A percentile compares a stretch with the other conserved stretches of the same genome.
These are phyloP conservation scores for Rhinichthys klamathensis DNA, from an alignment of 2,113 vertebrate genomes.

Conservation along the genomic window DNA sequence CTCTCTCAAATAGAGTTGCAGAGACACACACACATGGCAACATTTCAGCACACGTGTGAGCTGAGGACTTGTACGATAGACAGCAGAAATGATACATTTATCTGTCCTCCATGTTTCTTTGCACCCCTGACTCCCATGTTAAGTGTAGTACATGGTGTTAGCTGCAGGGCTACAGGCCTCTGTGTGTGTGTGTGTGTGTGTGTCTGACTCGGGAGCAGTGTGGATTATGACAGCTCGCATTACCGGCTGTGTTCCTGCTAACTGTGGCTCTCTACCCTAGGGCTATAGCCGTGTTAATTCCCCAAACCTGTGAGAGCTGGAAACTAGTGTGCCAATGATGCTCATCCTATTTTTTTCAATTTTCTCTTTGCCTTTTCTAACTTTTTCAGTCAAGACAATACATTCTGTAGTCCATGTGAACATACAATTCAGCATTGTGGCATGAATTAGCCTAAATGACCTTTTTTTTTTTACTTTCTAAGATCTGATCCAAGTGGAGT, in stretches of 20 bases:
- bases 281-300: conserved; percentile 61
- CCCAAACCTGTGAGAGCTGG: conserved; percentile 54
- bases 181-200: conserved; percentile 15
- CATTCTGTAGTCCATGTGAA: background rate
- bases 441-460: background rate
- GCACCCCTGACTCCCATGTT: conserved; percentile 15
- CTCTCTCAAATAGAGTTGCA: background rate
- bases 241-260: conserved; percentile 56
- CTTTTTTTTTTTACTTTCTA: background rate
- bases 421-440: background rate
- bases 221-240: conserved; percentile 59
- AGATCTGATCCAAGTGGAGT: conserved; percentile 21
- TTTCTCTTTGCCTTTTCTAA: conserved; percentile 13
- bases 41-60: background rate
- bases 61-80: background rate
- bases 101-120: conserved; percentile 12
- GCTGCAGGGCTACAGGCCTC: conserved; percentile 24
- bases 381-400: background rate
- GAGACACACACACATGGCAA: background rate
- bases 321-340: conserved; percentile 25
- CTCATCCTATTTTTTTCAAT: background rate
- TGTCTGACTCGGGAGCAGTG: conserved; percentile 24
- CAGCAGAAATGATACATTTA: background rate
- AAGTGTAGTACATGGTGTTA: conserved; percentile 26
- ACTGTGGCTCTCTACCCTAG: conserved; percentile 48